Evolutionary conservation across 2,113 vertebrate genomes (phyloP).

Genomic region (Zosterops japonicus): DNA sequence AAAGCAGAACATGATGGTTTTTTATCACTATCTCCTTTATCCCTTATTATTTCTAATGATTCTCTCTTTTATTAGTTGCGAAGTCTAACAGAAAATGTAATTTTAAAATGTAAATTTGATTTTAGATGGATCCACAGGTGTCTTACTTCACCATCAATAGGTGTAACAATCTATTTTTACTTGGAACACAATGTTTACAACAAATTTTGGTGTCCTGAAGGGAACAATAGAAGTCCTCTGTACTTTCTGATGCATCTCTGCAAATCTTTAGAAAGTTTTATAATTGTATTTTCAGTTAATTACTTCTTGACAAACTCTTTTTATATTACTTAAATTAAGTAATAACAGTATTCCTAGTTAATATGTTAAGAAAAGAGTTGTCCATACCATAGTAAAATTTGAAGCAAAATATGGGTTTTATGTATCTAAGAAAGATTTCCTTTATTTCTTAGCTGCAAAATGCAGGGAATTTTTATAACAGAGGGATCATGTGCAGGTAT

Average conservation of each 20-base stretch:
- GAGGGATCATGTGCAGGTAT: background rate
- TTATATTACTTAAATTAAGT: background rate
- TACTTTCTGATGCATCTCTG: background rate
- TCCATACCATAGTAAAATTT: background rate
- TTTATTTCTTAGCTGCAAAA: background rate
- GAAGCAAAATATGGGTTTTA: background rate
- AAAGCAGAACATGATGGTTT: background rate
- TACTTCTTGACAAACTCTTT: background rate
- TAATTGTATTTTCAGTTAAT: background rate
- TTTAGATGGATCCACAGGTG: background rate
- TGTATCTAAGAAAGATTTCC: background rate
- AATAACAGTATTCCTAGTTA: background rate
- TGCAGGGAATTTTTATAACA: background rate
- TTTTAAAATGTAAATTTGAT: background rate
- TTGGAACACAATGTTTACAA: background rate
- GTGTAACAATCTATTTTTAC: background rate
- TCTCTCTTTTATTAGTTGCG: accelerated
- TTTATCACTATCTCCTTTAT: background rate
- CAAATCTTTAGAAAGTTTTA: background rate
- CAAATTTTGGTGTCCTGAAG: background rate
- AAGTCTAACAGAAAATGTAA: background rate
- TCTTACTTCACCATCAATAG: background rate
- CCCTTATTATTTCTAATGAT: background rate
- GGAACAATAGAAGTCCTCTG: background rate
- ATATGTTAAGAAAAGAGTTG: background rate